Evolutionary conservation across 2,797 vertebrate species (phyloP).

Genomic region (Anguilla obscura): DNA sequence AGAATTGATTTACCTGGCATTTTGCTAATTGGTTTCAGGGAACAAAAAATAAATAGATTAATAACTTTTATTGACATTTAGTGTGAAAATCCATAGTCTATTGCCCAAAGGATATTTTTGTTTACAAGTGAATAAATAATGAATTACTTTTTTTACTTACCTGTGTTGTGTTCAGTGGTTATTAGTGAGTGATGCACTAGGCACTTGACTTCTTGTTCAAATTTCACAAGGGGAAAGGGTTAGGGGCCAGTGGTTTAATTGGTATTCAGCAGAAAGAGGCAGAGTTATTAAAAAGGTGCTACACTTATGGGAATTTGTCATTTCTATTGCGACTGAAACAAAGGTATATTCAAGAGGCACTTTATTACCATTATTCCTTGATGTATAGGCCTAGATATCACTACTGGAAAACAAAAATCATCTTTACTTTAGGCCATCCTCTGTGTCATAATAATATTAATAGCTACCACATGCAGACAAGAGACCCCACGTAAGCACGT

Average conservation of each 20-base stretch:
- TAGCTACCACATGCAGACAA: constrained; percentile 12
- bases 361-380: constrained; percentile 55
- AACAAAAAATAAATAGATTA: no score
- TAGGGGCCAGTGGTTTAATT: constrained; percentile 29
- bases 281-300: constrained; percentile 17
- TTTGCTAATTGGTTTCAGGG: no score
- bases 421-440: not conserved
- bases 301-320: constrained; percentile 25
- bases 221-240: constrained; percentile 21
- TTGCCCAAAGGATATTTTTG: no score
- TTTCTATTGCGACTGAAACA: constrained; percentile 43
- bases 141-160: no score
- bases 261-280: constrained; percentile 28
- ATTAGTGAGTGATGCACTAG: not conserved
- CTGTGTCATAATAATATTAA: constrained; percentile 24
- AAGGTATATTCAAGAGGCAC: constrained; percentile 46
- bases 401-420: constrained; percentile 29
- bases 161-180: no score
- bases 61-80: no score
- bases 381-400: constrained; percentile 47
- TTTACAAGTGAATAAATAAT: no score
- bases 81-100: no score
- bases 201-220: constrained; percentile 22
- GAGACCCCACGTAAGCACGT: constrained; percentile 8
- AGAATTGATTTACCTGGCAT: no score